phyloP scores from a whole-genome alignment of 2,888 invertebrate species.

The Drosophila mulleri region DNA sequence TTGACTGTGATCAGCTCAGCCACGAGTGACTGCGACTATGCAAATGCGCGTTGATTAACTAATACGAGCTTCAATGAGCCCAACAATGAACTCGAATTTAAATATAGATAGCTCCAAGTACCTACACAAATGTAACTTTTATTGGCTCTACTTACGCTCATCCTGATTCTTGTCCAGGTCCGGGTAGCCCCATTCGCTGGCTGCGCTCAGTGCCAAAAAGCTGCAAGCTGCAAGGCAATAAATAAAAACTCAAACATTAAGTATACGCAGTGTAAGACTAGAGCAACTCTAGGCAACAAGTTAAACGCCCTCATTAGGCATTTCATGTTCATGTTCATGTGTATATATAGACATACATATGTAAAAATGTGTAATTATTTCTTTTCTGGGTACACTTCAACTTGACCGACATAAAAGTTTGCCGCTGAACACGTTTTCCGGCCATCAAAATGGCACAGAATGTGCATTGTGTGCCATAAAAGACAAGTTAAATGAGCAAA shows the following conservation, averaged over 20 bases:
- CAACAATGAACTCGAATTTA: slow-evolving; percentile 19
- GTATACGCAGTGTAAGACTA: slow-evolving; percentile 29
- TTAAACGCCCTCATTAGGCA: slow-evolving; percentile 44
- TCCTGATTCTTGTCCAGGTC: slow-evolving; percentile 80
- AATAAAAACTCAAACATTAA: slow-evolving; percentile 5
- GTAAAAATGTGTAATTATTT: slow-evolving; percentile 22
- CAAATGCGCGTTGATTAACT: slow-evolving; percentile 69
- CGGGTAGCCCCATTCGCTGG: slow-evolving; percentile 81
- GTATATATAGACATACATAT: not conserved
- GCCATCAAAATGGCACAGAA: slow-evolving; percentile 33
- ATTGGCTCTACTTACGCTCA: slow-evolving; percentile 72
- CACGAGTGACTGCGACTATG: slow-evolving; percentile 34
- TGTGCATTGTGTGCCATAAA: slow-evolving; percentile 37
- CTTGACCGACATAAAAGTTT: slow-evolving; percentile 62
- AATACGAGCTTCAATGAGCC: slow-evolving; percentile 56
- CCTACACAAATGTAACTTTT: slow-evolving; percentile 19
- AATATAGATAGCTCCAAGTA: not conserved
- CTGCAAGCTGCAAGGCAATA: slow-evolving; percentile 61
- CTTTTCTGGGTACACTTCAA: slow-evolving; percentile 45
- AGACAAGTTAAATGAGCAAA: slow-evolving; percentile 13
- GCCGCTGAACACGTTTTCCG: slow-evolving; percentile 28
- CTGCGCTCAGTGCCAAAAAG: slow-evolving; percentile 47
- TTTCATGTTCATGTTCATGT: slow-evolving; percentile 2
- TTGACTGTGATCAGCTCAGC: slow-evolving; percentile 57
- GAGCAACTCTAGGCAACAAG: slow-evolving; percentile 4